Evolutionary conservation across 92 coral and sea anemone species (phyloP), one percentile per base, ranked within the genome.

Genomic region (Palythoa grandiflora): DNA sequence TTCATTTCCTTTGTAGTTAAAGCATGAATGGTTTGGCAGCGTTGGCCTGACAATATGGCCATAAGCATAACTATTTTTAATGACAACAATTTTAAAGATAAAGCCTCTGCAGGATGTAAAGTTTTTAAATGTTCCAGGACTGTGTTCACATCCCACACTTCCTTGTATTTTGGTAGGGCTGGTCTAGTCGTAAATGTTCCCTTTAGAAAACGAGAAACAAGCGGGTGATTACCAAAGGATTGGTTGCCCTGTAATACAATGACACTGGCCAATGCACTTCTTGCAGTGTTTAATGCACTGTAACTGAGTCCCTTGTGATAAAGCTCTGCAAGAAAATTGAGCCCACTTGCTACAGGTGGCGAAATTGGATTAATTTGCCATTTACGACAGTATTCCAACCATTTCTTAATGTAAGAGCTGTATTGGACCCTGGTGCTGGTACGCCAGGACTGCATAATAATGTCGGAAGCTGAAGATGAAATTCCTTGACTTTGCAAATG

Each of bases 271-370:
- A 28, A 28, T 28, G 28, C 28, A 28, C 28, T 28, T 28, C 28
- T 28, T 28, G 28, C 28, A 28, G 28, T 28, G 28, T 28, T 28
- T 28, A 28, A 28, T 28, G 73, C 72, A 50, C 92, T 89, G 74
- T 89, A 84, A 44, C 85, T 63, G 53, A 84, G 84, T 19, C 92
- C 92, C 14, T 74, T 75, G 60, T 71, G 35, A 52, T 61, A 79
- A 72, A 88, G 54, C 51, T 71, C 83, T 35, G 88, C 83, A 48
- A 83, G 78, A 68, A 88, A 88, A 13, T 71, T 71, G 36, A 89
- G 37, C 13, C 84, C 92, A 1, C 63, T 53, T 68, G 37, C 73
- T 68, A 68, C 38, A 68, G 73, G 38, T 28, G 28, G 28, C 28
- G 28, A 28, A 28, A 28, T 28, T 28, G 28, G 28, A 28, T 28